These are phyloP conservation scores for Onthophagus taurus DNA, from an alignment of 1,140 invertebrate species.

Conservation along the genomic window DNA sequence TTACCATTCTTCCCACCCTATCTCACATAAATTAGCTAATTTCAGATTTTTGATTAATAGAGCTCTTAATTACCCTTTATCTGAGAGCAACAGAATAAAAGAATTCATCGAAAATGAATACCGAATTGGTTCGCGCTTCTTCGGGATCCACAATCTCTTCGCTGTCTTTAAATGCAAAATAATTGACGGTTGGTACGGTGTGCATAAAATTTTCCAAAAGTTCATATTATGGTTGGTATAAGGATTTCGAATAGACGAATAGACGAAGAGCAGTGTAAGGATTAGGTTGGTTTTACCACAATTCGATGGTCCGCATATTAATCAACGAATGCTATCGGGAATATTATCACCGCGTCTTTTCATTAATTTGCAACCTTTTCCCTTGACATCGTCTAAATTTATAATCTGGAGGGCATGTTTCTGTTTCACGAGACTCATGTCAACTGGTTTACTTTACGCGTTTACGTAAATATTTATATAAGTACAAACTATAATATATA, in stretches of 20 bases:
- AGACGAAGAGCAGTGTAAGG: slow-evolving; percentile 14
- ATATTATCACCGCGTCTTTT: neutral
- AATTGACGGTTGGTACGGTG: slow-evolving; percentile 24
- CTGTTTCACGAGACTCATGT: slow-evolving; percentile 2
- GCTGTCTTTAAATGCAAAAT: slow-evolving; percentile 29
- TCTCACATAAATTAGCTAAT: too few relatives aligned
- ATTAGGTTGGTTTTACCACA: slow-evolving; percentile 22
- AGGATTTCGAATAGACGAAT: slow-evolving; percentile 21
- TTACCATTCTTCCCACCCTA: too few relatives aligned
- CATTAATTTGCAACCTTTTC: too few relatives aligned
- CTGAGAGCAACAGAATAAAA: too few relatives aligned
- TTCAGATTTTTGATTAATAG: too few relatives aligned
- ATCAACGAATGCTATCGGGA: neutral
- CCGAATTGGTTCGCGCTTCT: slow-evolving; percentile 25
- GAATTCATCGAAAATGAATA: slow-evolving; percentile 39
- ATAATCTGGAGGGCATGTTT: neutral
- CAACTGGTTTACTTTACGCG: too few relatives aligned
- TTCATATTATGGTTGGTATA: slow-evolving; percentile 23
- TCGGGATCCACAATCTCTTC: slow-evolving; percentile 27
- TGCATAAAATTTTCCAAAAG: slow-evolving; percentile 16
- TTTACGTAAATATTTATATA: slow-evolving; percentile 4
- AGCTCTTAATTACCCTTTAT: too few relatives aligned
- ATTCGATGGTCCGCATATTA: slow-evolving; percentile 18
- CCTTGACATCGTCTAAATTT: neutral
- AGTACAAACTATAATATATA: neutral